Base-by-base conservation (phyloP, 2,888 invertebrate genomes). In the Seira musarum region DNA sequence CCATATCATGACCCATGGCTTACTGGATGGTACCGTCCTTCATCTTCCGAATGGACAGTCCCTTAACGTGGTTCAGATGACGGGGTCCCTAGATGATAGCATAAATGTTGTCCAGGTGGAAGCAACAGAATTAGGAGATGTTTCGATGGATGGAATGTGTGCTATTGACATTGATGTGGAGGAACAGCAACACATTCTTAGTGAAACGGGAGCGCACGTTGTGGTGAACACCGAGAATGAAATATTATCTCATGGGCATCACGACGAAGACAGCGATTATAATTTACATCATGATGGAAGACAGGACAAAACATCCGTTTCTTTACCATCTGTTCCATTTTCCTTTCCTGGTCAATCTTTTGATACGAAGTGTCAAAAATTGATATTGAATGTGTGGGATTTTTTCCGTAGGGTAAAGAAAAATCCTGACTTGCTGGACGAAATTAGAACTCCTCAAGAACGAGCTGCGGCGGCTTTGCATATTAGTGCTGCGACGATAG, bases 341-440 rank as follows among this genome's bases (percentile, higher is more conserved):
- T 83, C 83, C 13, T 86, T 84, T 25, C 81, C 86, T 1, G 86
- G 86, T n/a, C 86, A 86, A 64, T 83, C 83, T 40, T 86, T 86
- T 72, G 85, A 82, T 64, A 80, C 80, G 24, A 85, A 85, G 61
- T 82, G 85, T 60, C 86, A 86, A 63, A 86, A 86, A 25, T 65
- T 86, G 2, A 86, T 86, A 60, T 72, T 86, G 25, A 86, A 86
- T 60, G 86, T 85, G n/a, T 84, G 84, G 83, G 85, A 85, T 30
- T 86, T 86, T 76, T 86, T 86, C 53, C 82, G 85, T 57, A 72
- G 83, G n/a, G 74, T 81, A 0, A 85, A 84, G 74, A 84, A 82
- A 25, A 84, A 85, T 80, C 84, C 85, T 1, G 79, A 79, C 57
- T 53, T 85, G 30, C 25, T 85, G 13, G 82, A 84, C 60, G 83